Base-by-base conservation (phyloP, 64 coral and sea anemone species). In the Cladopsammia gracilis region DNA sequence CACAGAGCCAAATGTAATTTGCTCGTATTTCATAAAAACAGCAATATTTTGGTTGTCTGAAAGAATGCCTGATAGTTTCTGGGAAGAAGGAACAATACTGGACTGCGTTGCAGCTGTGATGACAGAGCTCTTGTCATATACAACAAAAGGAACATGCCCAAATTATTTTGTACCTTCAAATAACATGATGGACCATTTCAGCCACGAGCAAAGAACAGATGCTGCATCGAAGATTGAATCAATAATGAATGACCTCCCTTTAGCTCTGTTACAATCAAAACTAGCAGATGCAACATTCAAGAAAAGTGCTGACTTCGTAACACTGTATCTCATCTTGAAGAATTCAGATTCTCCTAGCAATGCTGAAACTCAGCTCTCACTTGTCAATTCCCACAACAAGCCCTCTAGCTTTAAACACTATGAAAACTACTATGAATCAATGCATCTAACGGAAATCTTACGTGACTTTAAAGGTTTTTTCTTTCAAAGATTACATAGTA, bases 1-100 rank as follows among this genome's bases (percentile, higher is more conserved):
- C 48, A 25, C 51, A 58, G 66, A 73, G 11, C 48, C 67, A 71
- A 87, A 87, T 18, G 23, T 71, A 15, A 25, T 87, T 7, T 87
- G 84, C 49, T 87, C 84, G 10, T 87, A 87, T 58, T 87, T 72
- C n/a, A 71, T 87, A 9, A 87, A 87, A 18, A 87, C 67, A 14
- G 84, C 84, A 4, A 71, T 87, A 25, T 73, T 87, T 72, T 87
- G 84, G 84, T 42, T 54, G 23, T 71, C 71, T 15, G 84, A 87
- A 72, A 71, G 56, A 72, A 56, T 71, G 15, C 65, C 67, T 2
- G 53, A 71, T 12, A 57, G 18, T 24, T 25, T 71, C 26, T 87
- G 84, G 84, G 48, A 57, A 1, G 48, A 87, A 43, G 18, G 13
- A 34, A 87, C 20, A 57, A 51, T 73, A 19, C 54, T 87, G 48